phyloP scores from a whole-genome alignment of 2,888 invertebrate genomes.

The Brachylomia viminalis region DNA sequence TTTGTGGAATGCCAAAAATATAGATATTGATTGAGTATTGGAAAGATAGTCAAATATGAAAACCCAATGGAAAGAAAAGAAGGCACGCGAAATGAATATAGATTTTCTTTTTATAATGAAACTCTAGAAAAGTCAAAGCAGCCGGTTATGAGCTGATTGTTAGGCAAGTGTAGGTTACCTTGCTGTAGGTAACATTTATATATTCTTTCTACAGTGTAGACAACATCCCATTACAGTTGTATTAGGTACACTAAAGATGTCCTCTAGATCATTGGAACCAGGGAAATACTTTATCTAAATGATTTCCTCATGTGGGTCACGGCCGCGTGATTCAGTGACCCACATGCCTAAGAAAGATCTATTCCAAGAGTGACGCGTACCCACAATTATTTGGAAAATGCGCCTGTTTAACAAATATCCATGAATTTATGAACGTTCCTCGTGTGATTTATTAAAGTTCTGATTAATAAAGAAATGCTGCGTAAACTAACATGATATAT shows the following conservation, averaged over 20 bases:
- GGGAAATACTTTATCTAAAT: slow-evolving; percentile 34
- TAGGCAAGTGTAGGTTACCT: neutral
- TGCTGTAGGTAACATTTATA: neutral
- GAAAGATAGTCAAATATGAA: neutral
- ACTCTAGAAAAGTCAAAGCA: neutral
- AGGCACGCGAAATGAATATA: neutral
- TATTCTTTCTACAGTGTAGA: neutral
- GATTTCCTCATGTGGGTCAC: slow-evolving; percentile 59
- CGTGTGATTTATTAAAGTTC: slow-evolving; percentile 51
- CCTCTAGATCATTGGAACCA: slow-evolving; percentile 11
- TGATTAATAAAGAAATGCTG: slow-evolving; percentile 44
- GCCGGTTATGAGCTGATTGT: neutral
- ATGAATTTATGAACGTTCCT: slow-evolving; percentile 60
- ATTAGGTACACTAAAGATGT: neutral
- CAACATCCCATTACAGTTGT: too few species aligned
- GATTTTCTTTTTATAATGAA: slow-evolving; percentile 8
- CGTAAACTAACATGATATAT: slow-evolving; percentile 37
- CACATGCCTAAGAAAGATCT: slow-evolving; percentile 53
- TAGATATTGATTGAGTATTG: neutral
- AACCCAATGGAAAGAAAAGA: neutral
- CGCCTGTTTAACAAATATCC: slow-evolving; percentile 44
- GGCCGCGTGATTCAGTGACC: slow-evolving; percentile 57
- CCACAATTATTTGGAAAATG: slow-evolving; percentile 55
- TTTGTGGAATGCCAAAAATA: neutral
- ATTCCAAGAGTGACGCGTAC: slow-evolving; percentile 45